Evolutionary conservation across 1,140 invertebrate species (phyloP), one percentile per base, ranked within the genome.

Genomic region (Ericerus pela): DNA sequence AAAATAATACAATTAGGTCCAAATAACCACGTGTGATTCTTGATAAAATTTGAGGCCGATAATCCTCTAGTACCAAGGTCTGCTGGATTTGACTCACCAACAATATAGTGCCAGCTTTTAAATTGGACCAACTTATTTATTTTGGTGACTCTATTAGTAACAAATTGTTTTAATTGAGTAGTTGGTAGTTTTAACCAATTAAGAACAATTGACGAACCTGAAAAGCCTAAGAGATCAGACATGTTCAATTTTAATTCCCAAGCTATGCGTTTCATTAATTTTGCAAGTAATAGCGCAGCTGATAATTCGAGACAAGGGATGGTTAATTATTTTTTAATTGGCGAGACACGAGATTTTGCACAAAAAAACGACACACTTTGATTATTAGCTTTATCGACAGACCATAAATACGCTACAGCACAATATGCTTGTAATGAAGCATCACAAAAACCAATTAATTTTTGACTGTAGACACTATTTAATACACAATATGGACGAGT

Each of bases 251-350:
- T 24, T 10, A 60, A 47, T 1, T 57, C 37, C 3, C 26, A 22
- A 43, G 51, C 51, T 0, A 60, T 51, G 1, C 30, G 14, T 0
- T 27, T 2, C 5, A 57, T 29, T 29, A 65, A 53, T 43, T 58
- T 29, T 10, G 61, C 60, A 2, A 65, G 58, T 12, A 71, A 24
- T n/a, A 65, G 20, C 1, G 70, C 70, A 16, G 62, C 69, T 20
- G 58, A 63, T 8, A 72, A 59, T 60, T 72, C 70, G 41, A 71
- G 54, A 31, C 66, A 16, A 0, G 69, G 68, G 18, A 72, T 66
- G 5, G 67, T 58, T 2, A 64, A n/a, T n/a, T n/a, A 27, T 16
- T 26, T 53, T 56, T 68, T 66, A 5, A 66, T 29, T 5, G 69
- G 69, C 12, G 68, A 58, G 0, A 71, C 66, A 53, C 64, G 51